Conservation (phyloP, 2,888 invertebrate genomes). For the Euplagia quadripunctaria region DNA sequence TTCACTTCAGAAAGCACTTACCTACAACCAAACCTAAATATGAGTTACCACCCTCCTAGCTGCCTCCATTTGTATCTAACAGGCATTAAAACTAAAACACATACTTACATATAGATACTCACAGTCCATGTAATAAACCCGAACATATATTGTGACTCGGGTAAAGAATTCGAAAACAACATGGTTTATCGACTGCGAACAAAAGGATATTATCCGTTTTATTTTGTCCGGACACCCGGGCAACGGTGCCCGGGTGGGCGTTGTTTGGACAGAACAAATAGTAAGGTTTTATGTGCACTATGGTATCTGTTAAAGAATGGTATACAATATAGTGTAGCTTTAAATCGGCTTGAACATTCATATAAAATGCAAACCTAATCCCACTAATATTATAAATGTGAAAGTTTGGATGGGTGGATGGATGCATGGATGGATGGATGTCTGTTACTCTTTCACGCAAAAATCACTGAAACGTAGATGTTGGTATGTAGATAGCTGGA, state of each 20-base stretch:
- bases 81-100: not conserved
- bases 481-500: too few relatives aligned
- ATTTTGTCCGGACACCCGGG: constrained; percentile 16
- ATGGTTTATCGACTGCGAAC: constrained; percentile 15
- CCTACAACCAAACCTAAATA: too few relatives aligned
- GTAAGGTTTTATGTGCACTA: not conserved
- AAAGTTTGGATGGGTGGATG: too few relatives aligned
- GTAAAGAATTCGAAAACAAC: constrained; percentile 18
- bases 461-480: too few relatives aligned
- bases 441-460: too few relatives aligned
- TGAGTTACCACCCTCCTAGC: too few relatives aligned
- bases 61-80: not conserved
- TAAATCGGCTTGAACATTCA: too few relatives aligned
- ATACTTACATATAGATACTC: not conserved
- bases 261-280: not conserved
- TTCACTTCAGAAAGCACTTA: too few relatives aligned
- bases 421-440: too few relatives aligned
- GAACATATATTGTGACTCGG: constrained; percentile 7
- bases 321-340: not conserved
- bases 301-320: not conserved
- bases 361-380: too few relatives aligned
- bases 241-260: not conserved
- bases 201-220: constrained; percentile 21
- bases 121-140: not conserved
- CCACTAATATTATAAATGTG: too few relatives aligned